These are phyloP conservation scores for Urocyon cinereoargenteus DNA, from an alignment of 2,797 vertebrate species.

Conservation along the genomic window DNA sequence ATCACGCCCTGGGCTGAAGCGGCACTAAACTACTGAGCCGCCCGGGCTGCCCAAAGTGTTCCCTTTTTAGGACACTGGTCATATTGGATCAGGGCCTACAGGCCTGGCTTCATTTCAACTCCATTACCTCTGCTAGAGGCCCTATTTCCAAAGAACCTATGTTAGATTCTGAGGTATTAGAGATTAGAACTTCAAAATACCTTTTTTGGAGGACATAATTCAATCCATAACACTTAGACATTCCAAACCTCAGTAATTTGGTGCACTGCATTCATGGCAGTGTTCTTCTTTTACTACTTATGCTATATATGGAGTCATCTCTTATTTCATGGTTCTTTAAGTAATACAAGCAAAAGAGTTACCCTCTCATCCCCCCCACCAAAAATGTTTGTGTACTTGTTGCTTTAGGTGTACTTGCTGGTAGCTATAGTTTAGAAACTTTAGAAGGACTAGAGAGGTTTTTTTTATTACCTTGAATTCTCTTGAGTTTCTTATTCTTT, in stretches of 20 bases:
- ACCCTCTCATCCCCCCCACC: too few species aligned
- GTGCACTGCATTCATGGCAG: background rate
- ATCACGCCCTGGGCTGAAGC: too few species aligned
- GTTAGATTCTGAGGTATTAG: background rate
- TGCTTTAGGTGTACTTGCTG: background rate
- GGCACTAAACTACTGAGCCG: too few species aligned
- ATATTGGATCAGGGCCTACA: background rate
- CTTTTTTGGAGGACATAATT: background rate
- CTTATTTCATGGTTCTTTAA: background rate
- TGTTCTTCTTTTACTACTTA: background rate
- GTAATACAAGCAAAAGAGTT: background rate
- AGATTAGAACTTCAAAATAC: background rate
- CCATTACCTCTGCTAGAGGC: background rate
- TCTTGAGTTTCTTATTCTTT: background rate
- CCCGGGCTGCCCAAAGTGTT: background rate
- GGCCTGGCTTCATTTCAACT: background rate
- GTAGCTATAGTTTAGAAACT: constrained; percentile 25
- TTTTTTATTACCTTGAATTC: constrained; percentile 8
- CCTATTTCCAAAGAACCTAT: background rate
- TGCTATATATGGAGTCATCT: background rate
- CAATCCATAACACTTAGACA: background rate
- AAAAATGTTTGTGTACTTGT: constrained; percentile 13
- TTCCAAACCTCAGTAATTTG: background rate
- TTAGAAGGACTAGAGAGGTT: background rate
- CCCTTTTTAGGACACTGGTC: background rate